Base-by-base conservation (phyloP, 2,888 invertebrate genomes). In the Polyommatus icarus region DNA sequence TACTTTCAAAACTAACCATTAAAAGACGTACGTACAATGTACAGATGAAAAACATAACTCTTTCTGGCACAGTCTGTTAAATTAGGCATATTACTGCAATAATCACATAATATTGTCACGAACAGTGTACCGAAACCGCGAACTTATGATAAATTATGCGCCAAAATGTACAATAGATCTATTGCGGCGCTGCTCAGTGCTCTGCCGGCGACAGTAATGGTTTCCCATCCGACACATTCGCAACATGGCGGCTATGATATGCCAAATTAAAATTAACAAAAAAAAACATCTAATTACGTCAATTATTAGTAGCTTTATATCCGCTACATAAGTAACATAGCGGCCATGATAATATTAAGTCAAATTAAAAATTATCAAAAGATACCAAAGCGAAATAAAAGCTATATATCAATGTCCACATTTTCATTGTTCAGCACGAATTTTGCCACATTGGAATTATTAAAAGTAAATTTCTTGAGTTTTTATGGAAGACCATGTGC, bases 111-210 rank as follows among this genome's bases (percentile, higher is more conserved):
- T 67, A 29, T 29, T 67, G 67, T 67, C 67, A 67, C 29, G 29
- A 67, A 29, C 67, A 67, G 24, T 29, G 67, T 6, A 32, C 29
- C 15, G 29, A 32, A 67, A 67, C 67, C 32, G 12, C 67, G 29
- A 67, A 67, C 67, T 32, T 67, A 29, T 67, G 67, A 67, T 67
- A 67, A 67, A 67, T 67, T 67, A 32, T 32, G 67, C 29, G 67
- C 15, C 24, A 61, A 61, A 61, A 61, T 61, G 29, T 67, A 32
- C 67, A 67, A 67, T 67, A 24, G 61, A 67, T 67, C 61, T 67
- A 67, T 67, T 32, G 29, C 15, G 67, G 67, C 29, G 10, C 10
- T 29, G 29, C 2, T 67, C 67, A 32, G 67, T 29, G 29, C 2
- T 67, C 67, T 67, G 67, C 67, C 29, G 67, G 29, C 29, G 67